phyloP scores from a whole-genome alignment of 1,140 invertebrate species.

The Bombus turneri region DNA sequence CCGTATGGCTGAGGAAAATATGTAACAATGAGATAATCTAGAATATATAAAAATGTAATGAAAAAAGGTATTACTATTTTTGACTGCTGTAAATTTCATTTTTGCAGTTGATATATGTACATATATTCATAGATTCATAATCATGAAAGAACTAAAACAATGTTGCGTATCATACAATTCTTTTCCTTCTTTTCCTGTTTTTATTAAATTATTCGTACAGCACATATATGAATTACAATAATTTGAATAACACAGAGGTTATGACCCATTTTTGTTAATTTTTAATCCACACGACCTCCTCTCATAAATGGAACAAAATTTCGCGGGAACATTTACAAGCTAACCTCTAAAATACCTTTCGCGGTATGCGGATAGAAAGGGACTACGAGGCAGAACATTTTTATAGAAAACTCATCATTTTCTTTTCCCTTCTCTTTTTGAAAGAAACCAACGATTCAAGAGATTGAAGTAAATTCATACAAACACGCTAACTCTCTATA shows the following conservation, averaged over 20 bases:
- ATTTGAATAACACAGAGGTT: conserved; percentile 15
- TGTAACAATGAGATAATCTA: too few species aligned
- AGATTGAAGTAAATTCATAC: too few species aligned
- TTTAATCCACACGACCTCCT: neutral
- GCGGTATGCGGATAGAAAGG: neutral
- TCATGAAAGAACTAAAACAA: neutral
- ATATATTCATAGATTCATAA: neutral
- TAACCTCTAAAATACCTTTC: neutral
- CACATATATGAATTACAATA: neutral
- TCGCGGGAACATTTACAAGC: neutral
- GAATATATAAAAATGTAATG: too few species aligned
- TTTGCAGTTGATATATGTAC: neutral
- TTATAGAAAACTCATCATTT: neutral
- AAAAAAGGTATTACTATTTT: too few species aligned
- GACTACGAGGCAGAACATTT: too few species aligned
- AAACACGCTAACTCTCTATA: neutral
- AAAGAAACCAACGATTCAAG: neutral
- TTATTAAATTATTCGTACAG: neutral
- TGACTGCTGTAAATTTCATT: too few species aligned
- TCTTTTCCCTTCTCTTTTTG: neutral
- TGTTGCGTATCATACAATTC: too few species aligned
- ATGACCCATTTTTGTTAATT: conserved; percentile 36
- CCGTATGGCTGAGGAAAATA: too few species aligned
- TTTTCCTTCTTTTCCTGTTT: neutral
- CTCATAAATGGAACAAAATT: conserved; percentile 4